Conservation (phyloP, 2,113 vertebrate species). For the Turdus rufiventris region DNA sequence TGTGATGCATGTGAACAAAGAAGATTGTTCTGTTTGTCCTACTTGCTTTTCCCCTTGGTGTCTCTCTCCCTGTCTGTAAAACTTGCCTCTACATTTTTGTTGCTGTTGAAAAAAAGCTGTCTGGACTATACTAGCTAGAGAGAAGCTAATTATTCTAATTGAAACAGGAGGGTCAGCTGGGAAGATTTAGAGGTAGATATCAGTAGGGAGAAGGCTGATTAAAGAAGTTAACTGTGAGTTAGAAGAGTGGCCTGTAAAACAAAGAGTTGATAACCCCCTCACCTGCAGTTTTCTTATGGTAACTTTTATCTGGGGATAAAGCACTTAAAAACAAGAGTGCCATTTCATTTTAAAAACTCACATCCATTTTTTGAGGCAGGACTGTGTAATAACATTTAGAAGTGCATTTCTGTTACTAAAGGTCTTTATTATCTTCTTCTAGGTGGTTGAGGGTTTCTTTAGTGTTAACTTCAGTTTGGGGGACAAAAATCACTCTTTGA, state of each 20-base stretch:
- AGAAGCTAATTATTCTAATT: background rate
- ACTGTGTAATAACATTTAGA: background rate
- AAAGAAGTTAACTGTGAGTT: background rate
- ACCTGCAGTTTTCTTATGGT: background rate
- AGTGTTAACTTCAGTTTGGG: conserved; percentile 76
- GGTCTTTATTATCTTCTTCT: background rate
- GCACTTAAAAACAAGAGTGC: background rate
- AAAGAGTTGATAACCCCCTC: background rate
- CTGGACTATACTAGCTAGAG: background rate
- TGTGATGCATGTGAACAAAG: background rate
- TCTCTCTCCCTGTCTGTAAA: background rate
- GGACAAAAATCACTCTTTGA: conserved; percentile 70
- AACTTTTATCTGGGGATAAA: background rate
- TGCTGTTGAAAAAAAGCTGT: background rate
- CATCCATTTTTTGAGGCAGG: background rate
- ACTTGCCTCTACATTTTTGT: background rate
- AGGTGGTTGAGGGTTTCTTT: conserved; percentile 81
- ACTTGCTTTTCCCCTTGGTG: background rate
- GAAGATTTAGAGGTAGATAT: background rate
- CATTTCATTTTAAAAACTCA: background rate
- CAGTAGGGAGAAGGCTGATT: background rate
- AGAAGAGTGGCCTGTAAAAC: background rate
- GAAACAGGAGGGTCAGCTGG: background rate
- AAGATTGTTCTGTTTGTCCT: background rate
- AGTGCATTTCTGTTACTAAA: background rate